Base-by-base conservation (phyloP, 2,888 invertebrate genomes). In the Fragum fragum region DNA sequence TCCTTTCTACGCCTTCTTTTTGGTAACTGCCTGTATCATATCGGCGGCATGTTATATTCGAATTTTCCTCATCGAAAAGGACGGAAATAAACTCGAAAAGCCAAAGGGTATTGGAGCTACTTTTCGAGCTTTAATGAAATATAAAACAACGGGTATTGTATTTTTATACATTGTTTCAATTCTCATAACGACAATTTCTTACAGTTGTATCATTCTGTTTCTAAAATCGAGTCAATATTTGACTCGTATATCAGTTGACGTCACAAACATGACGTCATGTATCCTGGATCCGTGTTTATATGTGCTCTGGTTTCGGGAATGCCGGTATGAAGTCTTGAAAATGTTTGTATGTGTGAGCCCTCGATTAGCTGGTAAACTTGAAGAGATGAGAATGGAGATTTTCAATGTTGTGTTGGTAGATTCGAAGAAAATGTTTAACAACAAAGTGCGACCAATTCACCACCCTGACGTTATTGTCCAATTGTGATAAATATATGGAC, bases 61-160 rank as follows among this genome's bases (percentile, higher is more conserved):
- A 28, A 81, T 81, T 61, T 70, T 76, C 9, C 18, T 73, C 18
- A 81, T 81, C 21, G 55, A 76, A 23, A 73, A 61, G 59, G 23
- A 21, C 23, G 57, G 76, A 21, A 29, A 7, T 29, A 57, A 28
- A 18, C 0, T n/a, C 18, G 53, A 73, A 21, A 7, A 39, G 2
- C 21, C 71, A 5, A 23, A 53, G 52, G 21, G 32, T 11, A 2
- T 66, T 7, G 23, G 42, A 18, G 42, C 52, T 5, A 61, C 61
- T 0, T 28, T 72, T 42, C 42, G 21, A 29, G n/a, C 47, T 16
- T 52, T 79, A 23, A 53, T 57, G 26, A 63, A 72, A 21, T 76
- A 80, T 23, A 73, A 70, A 53, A 59, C 76, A 16, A 81, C 81
- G 9, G 73, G 73, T 21, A 57, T 81, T 23, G 81, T 81, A 36